Percentiles rank a stretch among this genome's conserved stretches.
phyloP scores from a whole-genome alignment of 2,113 vertebrate genomes.

The Gymnocephalus cernua region DNA sequence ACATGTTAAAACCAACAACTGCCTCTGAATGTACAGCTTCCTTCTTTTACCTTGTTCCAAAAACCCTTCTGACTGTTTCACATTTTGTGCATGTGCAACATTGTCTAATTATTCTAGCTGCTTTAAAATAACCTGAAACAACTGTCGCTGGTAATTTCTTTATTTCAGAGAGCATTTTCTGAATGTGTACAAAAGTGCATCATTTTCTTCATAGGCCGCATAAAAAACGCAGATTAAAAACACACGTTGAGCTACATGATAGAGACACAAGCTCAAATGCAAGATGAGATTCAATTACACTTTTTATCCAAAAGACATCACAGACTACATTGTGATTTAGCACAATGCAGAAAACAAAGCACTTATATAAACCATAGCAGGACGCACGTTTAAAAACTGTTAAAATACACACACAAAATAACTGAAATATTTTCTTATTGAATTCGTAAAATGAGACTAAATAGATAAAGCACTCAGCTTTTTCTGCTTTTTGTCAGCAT shows the following conservation, averaged over 20 bases:
- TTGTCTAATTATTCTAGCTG: background rate
- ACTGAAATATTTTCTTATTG: slow-evolving; percentile 51
- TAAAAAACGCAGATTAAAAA: slow-evolving; percentile 55
- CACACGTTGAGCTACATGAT: slow-evolving; percentile 39
- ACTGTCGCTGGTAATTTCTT: slow-evolving; percentile 48
- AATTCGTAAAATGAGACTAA: slow-evolving; percentile 57
- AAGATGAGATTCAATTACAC: slow-evolving; percentile 42
- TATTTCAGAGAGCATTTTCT: slow-evolving; percentile 65
- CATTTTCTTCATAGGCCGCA: slow-evolving; percentile 54
- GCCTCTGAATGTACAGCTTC: slow-evolving; percentile 7
- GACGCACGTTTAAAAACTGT: slow-evolving; percentile 19
- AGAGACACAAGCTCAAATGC: slow-evolving; percentile 57
- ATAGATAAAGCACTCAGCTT: slow-evolving; percentile 42
- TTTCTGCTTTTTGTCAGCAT: slow-evolving; percentile 57
- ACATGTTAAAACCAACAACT: background rate
- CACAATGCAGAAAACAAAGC: slow-evolving; percentile 64
- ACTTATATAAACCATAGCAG: slow-evolving; percentile 32
- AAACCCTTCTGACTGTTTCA: background rate
- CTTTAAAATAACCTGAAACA: slow-evolving; percentile 11
- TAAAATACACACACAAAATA: slow-evolving; percentile 40
- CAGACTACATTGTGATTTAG: slow-evolving; percentile 51
- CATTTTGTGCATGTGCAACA: background rate
- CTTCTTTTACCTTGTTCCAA: background rate
- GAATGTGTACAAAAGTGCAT: slow-evolving; percentile 73
- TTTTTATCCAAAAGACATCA: slow-evolving; percentile 48